A percentile compares a stretch with the other conserved stretches of the same genome.
Conservation (phyloP, 2,113 vertebrate species). For the Syngnathus typhle region DNA sequence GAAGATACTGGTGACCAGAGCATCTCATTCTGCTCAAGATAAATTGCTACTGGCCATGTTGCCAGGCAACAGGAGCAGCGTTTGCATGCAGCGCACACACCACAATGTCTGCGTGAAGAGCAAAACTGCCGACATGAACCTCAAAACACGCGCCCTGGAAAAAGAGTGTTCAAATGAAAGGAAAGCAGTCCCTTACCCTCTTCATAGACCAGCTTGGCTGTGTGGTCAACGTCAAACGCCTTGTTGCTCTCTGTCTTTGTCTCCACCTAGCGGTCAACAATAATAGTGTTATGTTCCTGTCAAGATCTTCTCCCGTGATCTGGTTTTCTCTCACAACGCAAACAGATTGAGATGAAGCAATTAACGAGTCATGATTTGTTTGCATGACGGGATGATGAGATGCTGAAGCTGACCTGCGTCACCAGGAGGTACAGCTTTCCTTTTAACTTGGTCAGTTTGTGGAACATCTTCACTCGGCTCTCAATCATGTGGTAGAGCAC, state of each 20-base stretch:
- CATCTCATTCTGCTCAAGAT: slow-evolving; percentile 43
- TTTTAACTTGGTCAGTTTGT: slow-evolving; percentile 86
- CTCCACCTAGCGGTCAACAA: slow-evolving; percentile 74
- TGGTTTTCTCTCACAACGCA: not conserved
- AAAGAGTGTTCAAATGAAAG: slow-evolving; percentile 15
- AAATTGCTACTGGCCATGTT: slow-evolving; percentile 50
- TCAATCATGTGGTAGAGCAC: slow-evolving; percentile 92
- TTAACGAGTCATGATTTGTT: not conserved
- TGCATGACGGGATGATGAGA: not conserved
- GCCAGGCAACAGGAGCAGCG: slow-evolving; percentile 61
- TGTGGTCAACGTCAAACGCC: slow-evolving; percentile 69
- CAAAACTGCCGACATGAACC: slow-evolving; percentile 26
- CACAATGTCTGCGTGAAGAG: slow-evolving; percentile 37
- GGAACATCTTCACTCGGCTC: slow-evolving; percentile 89
- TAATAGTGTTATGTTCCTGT: not conserved
- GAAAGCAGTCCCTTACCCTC: slow-evolving; percentile 77
- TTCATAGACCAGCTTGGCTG: slow-evolving; percentile 91
- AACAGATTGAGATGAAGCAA: not conserved
- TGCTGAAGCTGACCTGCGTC: slow-evolving; percentile 75
- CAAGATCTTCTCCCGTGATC: too few relatives aligned
- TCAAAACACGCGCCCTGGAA: not conserved
- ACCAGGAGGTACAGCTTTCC: slow-evolving; percentile 90
- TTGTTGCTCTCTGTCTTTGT: slow-evolving; percentile 65
- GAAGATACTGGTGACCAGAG: slow-evolving; percentile 32
- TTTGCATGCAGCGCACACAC: slow-evolving; percentile 55